Conservation (phyloP, 2,888 invertebrate genomes). For the Artemia sinica region DNA sequence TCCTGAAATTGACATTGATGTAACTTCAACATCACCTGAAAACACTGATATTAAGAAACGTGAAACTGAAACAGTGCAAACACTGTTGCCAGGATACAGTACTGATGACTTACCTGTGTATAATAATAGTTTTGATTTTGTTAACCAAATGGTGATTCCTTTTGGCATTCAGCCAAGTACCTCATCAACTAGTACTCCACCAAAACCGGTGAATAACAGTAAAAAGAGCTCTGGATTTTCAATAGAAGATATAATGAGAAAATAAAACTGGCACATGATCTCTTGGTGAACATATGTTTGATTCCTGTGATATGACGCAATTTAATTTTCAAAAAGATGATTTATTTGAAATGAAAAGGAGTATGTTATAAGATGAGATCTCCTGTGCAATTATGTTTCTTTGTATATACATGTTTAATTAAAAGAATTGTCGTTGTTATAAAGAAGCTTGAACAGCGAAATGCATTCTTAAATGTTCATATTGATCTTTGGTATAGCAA, state of each 20-base stretch:
- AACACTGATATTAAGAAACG: background rate
- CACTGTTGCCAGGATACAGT: background rate
- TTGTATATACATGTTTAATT: too few species aligned
- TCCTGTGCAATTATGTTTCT: too few species aligned
- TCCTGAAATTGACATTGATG: slow-evolving; percentile 13
- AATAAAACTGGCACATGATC: slow-evolving; percentile 33
- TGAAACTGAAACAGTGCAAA: background rate
- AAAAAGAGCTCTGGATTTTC: slow-evolving; percentile 45
- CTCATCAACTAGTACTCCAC: slow-evolving; percentile 41
- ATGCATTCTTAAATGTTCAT: too few species aligned
- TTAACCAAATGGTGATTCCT: slow-evolving; percentile 17
- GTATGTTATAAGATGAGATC: too few species aligned
- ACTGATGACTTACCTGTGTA: background rate
- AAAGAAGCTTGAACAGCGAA: too few species aligned
- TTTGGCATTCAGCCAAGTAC: slow-evolving; percentile 29
- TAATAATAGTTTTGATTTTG: background rate
- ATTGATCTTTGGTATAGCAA: too few species aligned
- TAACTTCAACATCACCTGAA: background rate
- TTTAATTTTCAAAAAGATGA: too few species aligned
- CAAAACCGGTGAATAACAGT: slow-evolving; percentile 34
- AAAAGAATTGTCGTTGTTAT: too few species aligned
- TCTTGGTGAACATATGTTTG: background rate
- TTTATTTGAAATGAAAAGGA: too few species aligned
- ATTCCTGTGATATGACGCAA: too few species aligned
- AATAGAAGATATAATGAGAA: slow-evolving; percentile 77